These are phyloP conservation scores for Apogon hyalosoma DNA, from an alignment of 2,797 vertebrate genomes.

Conservation along the genomic window DNA sequence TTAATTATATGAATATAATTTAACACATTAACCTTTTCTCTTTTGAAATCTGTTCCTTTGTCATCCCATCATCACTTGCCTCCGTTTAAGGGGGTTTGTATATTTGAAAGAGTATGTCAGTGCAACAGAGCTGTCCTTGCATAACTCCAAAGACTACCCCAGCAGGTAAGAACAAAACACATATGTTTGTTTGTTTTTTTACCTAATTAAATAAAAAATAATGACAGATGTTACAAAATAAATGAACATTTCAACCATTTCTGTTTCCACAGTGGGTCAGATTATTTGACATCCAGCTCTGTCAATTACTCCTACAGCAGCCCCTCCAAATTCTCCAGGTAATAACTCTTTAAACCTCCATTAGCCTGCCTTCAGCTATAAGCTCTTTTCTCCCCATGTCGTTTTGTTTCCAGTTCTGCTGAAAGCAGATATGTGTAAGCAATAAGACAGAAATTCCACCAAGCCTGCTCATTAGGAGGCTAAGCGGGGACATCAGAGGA, in stretches of 20 bases:
- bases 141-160: conserved; percentile 50
- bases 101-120: conserved; percentile 91
- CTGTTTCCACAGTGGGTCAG: conserved; percentile 50
- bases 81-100: conserved; percentile 75
- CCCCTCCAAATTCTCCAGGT: conserved; percentile 70
- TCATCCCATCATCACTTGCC: neutral
- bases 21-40: neutral
- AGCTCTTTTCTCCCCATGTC: conserved; percentile 23
- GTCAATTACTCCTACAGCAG: conserved; percentile 76
- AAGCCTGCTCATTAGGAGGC: conserved; percentile 61
- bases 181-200: neutral
- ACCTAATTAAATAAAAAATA: neutral
- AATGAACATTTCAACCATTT: neutral
- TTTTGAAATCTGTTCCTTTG: neutral
- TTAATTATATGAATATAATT: neutral
- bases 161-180: conserved; percentile 49
- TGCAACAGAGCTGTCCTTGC: conserved; percentile 67
- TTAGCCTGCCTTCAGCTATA: conserved; percentile 40
- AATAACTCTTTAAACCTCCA: conserved; percentile 44
- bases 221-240: neutral
- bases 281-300: conserved; percentile 72
- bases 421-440: conserved; percentile 52
- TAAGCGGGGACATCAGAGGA: conserved; percentile 59
- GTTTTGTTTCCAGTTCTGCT: conserved; percentile 41
- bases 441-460: conserved; percentile 54